Conservation (phyloP, 2,113 vertebrate species). For the Vireo altiloquus region DNA sequence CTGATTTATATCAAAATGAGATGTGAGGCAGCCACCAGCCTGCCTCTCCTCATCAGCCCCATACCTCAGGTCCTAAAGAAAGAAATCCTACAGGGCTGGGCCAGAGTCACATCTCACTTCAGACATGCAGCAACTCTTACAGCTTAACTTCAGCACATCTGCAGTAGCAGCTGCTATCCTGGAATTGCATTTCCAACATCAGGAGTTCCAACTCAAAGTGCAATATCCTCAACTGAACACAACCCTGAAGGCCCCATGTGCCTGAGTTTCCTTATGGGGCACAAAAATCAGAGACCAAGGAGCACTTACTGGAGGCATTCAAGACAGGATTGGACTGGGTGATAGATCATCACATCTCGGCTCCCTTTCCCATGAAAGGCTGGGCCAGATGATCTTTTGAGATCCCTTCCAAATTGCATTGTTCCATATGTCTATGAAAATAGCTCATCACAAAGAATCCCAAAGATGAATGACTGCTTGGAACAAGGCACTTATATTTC, state of each 20-base stretch:
- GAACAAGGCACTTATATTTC: neutral
- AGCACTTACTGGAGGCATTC: neutral
- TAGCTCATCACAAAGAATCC: neutral
- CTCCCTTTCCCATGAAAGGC: neutral
- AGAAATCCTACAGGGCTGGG: neutral
- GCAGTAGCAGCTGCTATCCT: neutral
- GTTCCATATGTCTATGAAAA: neutral
- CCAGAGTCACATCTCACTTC: neutral
- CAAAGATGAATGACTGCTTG: neutral
- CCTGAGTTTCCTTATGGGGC: neutral
- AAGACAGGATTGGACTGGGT: neutral
- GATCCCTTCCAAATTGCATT: neutral
- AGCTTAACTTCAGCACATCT: neutral
- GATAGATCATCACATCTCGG: neutral
- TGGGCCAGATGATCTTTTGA: neutral
- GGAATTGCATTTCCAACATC: fast-evolving
- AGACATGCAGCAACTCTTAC: neutral
- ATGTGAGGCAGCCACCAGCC: neutral
- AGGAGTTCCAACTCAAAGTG: neutral
- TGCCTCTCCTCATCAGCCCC: neutral
- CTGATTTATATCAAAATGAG: neutral
- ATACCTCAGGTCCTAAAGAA: neutral
- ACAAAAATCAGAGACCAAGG: neutral
- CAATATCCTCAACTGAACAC: neutral
- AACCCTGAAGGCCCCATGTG: fast-evolving